Conservation (phyloP, 2,888 invertebrate genomes). For the Mamestra brassicae region DNA sequence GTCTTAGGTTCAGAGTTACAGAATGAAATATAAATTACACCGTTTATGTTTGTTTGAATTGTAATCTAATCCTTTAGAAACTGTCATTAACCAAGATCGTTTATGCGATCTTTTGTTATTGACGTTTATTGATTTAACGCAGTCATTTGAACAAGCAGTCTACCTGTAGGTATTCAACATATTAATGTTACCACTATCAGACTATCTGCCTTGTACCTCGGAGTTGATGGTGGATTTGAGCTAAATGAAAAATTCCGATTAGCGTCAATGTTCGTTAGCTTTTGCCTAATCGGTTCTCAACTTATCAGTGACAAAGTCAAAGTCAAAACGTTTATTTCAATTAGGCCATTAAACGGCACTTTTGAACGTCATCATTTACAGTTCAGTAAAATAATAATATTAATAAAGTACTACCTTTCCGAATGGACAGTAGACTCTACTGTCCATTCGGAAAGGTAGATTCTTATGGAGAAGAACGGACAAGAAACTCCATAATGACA, state of each 20-base stretch:
- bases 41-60: slow-evolving; percentile 55
- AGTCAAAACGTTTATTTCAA: too few relatives aligned
- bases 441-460: too few relatives aligned
- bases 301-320: too few relatives aligned
- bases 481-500: too few relatives aligned
- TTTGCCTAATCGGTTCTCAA: neutral
- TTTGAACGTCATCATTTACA: too few relatives aligned
- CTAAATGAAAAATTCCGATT: neutral
- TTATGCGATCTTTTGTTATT: slow-evolving; percentile 3
- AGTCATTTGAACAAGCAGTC: neutral
- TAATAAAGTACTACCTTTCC: too few relatives aligned
- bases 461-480: too few relatives aligned
- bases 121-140: neutral
- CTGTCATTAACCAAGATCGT: neutral
- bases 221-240: neutral
- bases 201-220: neutral
- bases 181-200: neutral
- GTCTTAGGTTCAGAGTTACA: slow-evolving; percentile 53
- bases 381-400: too few relatives aligned
- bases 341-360: too few relatives aligned
- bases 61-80: slow-evolving; percentile 12
- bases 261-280: neutral
- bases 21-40: slow-evolving; percentile 57
- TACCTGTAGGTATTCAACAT: neutral
- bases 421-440: too few relatives aligned